Base-by-base conservation (phyloP, 2,797 vertebrate species). In the Gallirallus australis region DNA sequence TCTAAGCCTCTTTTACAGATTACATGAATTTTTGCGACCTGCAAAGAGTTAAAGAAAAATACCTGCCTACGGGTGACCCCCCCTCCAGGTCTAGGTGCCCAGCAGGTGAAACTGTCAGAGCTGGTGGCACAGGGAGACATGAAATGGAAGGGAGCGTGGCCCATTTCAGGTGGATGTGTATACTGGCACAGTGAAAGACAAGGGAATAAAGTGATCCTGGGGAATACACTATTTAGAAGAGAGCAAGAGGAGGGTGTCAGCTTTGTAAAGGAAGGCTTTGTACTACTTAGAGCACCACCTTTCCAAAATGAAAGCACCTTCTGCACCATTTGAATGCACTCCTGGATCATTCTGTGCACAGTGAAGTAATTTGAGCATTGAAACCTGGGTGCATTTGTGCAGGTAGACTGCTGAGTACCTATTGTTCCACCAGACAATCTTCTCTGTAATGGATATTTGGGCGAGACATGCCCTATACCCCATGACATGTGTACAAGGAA, bases 361-460 rank as follows among this genome's bases (percentile, higher is more conserved):
- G 78, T 30, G 64, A 77, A 68, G 94, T 92, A 95, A 96, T 75
- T 24, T 92, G 95, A 95, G 86, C 90, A 72, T 40, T 68, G 93
- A 93, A 94, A 94, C 56, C 78, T 3, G 35, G 68, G 71, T 66
- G 79, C 64, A 31, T 73, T 94, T 93, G 80, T 93, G 61, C 39
- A 86, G 91, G 60, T 48, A 93, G 87, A 68, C 68, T 0, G 8
- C 68, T 13, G 53, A 79, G 88, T 73, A 73, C 63, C 81, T 68
- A 94, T 94, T 95, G 96, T 95, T 93, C 88, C 37, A 13, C 30
- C 48, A 93, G 91, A 93, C 91, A 94, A 75, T 89, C 91, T 94
- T 82, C 75, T 50, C 78, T 94, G 94, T 94, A 95, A 96, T 94
- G 75, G 91, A 93, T 97, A 96, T 96, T 92, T 95, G 95, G 91